These are phyloP conservation scores for Ylistrum balloti DNA, from an alignment of 1,140 invertebrate species.

Conservation along the genomic window DNA sequence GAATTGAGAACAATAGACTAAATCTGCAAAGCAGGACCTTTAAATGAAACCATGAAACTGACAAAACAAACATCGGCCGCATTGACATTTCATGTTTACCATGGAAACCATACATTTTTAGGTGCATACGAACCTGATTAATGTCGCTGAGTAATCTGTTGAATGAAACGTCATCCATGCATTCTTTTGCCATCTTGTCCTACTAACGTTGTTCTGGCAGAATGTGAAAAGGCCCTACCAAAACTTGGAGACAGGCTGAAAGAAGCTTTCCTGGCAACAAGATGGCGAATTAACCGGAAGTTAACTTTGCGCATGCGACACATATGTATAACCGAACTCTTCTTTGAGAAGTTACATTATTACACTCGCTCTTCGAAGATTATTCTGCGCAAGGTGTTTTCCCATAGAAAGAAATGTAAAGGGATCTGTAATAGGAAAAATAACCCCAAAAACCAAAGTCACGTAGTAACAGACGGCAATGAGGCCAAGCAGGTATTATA, in stretches of 20 bases:
- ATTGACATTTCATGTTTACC: constrained; percentile 44
- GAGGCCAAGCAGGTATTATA: too few relatives aligned
- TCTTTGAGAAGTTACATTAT: not conserved
- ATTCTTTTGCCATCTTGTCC: constrained; percentile 68
- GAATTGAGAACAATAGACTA: not conserved
- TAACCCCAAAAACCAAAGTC: too few relatives aligned
- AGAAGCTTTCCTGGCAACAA: constrained; percentile 65
- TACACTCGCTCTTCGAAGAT: not conserved
- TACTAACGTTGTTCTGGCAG: constrained; percentile 36
- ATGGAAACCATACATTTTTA: constrained; percentile 55
- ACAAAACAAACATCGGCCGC: constrained; percentile 9
- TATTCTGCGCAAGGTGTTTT: too few relatives aligned
- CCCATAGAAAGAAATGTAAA: too few relatives aligned
- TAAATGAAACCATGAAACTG: not conserved
- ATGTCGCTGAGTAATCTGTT: constrained; percentile 63
- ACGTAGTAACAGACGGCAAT: too few relatives aligned
- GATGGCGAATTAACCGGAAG: constrained; percentile 56
- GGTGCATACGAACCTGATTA: constrained; percentile 63
- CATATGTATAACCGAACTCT: constrained; percentile 34
- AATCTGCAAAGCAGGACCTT: not conserved
- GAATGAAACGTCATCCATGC: constrained; percentile 62
- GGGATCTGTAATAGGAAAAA: too few relatives aligned
- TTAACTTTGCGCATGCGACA: not conserved
- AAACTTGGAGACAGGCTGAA: not conserved
- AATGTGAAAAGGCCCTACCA: constrained; percentile 7